Evolutionary conservation across 2,113 vertebrate species (phyloP).

Genomic region (Pycnonotus jocosus): DNA sequence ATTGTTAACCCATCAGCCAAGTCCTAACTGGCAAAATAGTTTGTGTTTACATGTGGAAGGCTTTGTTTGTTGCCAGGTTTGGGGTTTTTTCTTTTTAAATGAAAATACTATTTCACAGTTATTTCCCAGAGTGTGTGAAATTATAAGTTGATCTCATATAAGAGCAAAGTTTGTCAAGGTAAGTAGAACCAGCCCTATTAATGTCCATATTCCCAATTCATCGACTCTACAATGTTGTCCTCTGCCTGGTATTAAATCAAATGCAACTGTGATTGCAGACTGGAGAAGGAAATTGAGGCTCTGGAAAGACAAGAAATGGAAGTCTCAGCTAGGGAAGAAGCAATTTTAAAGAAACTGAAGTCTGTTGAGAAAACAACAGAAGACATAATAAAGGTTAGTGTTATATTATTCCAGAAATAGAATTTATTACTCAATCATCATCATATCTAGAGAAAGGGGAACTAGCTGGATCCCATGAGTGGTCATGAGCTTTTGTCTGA

Average conservation of each 20-base stretch:
- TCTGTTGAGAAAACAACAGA: slow-evolving; percentile 88
- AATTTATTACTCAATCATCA: background rate
- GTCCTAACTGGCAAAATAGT: background rate
- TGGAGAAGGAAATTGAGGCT: slow-evolving; percentile 85
- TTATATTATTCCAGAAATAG: background rate
- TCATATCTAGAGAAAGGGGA: background rate
- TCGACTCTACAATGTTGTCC: background rate
- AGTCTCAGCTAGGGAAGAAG: slow-evolving; percentile 85
- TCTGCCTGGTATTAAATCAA: background rate
- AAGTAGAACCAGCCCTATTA: background rate
- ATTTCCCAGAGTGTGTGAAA: background rate
- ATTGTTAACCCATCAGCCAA: background rate
- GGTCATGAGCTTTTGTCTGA: background rate
- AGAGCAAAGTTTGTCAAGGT: background rate
- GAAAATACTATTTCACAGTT: background rate
- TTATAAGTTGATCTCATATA: background rate
- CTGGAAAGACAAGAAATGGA: slow-evolving; percentile 86
- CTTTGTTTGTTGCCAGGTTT: background rate
- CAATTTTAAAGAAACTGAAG: slow-evolving; percentile 86
- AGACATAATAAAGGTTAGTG: slow-evolving; percentile 91
- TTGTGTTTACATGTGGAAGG: background rate
- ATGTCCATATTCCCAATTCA: background rate
- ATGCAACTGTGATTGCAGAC: slow-evolving; percentile 68
- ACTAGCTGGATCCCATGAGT: background rate
- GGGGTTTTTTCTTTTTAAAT: background rate